A percentile compares a stretch with the other conserved stretches of the same genome.
These are phyloP conservation scores for Pelodytes ibericus DNA, from an alignment of 2,797 vertebrate genomes.

Conservation along the genomic window DNA sequence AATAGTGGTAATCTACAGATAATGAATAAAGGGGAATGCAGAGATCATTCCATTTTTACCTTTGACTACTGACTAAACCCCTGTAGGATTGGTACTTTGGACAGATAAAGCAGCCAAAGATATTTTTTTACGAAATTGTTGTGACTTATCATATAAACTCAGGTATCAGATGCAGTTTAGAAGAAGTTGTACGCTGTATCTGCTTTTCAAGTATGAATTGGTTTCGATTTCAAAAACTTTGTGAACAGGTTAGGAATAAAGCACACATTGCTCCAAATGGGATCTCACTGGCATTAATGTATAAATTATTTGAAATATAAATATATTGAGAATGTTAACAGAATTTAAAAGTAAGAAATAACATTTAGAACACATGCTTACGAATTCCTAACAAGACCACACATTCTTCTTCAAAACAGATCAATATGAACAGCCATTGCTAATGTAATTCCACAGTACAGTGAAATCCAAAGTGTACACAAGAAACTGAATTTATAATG, in stretches of 20 bases:
- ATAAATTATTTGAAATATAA: neutral
- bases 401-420: conserved; percentile 7
- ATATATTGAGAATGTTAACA: neutral
- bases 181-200: neutral
- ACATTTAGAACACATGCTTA: neutral
- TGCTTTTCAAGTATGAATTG: neutral
- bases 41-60: too few relatives aligned
- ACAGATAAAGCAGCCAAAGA: too few relatives aligned
- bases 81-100: too few relatives aligned
- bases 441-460: neutral
- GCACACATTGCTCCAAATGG: neutral
- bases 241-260: neutral
- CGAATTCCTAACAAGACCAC: neutral
- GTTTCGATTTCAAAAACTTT: neutral
- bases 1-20: too few relatives aligned
- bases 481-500: neutral
- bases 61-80: too few relatives aligned
- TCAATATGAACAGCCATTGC: conserved; percentile 16
- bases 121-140: neutral
- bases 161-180: neutral
- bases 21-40: too few relatives aligned
- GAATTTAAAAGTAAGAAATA: conserved; percentile 4
- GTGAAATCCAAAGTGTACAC: neutral
- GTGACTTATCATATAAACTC: neutral
- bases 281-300: neutral